Conservation (phyloP, 2,113 vertebrate genomes). For the Thalassarche chlororhynchos region DNA sequence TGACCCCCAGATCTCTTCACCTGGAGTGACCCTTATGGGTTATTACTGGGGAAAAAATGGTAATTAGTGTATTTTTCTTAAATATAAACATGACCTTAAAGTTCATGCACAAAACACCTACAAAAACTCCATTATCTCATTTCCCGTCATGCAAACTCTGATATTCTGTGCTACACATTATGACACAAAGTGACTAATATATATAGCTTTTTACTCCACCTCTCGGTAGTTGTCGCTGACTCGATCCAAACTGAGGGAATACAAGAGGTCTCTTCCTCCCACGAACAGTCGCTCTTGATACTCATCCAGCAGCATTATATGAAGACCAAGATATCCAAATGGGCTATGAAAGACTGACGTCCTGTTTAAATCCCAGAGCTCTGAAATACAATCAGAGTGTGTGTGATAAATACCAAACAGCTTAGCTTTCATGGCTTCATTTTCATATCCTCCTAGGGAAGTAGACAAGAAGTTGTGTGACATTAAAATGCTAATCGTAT, state of each 20-base stretch:
- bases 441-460: neutral
- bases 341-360: conserved; percentile 88
- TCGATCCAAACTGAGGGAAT: conserved; percentile 91
- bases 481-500: neutral
- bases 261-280: conserved; percentile 90
- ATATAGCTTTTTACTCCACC: conserved; percentile 72
- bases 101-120: neutral
- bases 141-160: neutral
- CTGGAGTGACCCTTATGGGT: neutral
- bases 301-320: conserved; percentile 91
- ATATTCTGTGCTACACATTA: neutral
- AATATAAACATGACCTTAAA: neutral
- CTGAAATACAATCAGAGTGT: conserved; percentile 77
- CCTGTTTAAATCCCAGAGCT: conserved; percentile 93
- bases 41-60: neutral
- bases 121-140: neutral
- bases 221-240: conserved; percentile 85
- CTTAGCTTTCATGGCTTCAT: neutral
- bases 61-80: neutral
- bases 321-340: conserved; percentile 84
- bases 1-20: neutral
- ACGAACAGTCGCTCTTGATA: conserved; percentile 91
- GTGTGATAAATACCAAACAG: neutral
- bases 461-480: neutral
- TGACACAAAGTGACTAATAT: neutral